Percentiles rank a stretch among this genome's conserved stretches.
Conservation (phyloP, 1,140 invertebrate genomes). For the Agrilus planipennis region DNA sequence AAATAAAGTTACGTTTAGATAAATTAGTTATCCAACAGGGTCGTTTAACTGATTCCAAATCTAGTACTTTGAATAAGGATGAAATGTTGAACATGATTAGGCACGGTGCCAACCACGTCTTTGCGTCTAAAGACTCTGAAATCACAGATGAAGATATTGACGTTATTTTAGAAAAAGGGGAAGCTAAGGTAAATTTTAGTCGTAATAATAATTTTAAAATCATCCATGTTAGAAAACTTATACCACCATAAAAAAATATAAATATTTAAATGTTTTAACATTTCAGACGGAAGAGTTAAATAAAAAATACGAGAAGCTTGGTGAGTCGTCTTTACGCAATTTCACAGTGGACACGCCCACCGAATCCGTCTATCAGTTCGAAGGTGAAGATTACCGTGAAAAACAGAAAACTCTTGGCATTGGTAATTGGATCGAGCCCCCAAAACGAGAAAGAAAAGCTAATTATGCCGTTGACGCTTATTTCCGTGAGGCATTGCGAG, state of each 20-base stretch:
- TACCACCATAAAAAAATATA: background rate
- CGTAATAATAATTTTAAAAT: background rate
- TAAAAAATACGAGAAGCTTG: slow-evolving; percentile 79
- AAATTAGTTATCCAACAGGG: slow-evolving; percentile 98
- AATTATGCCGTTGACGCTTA: slow-evolving; percentile 99
- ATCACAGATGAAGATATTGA: slow-evolving; percentile 99
- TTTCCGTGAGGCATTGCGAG: slow-evolving; percentile 88
- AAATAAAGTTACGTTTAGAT: slow-evolving; percentile 90
- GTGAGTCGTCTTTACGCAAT: slow-evolving; percentile 84
- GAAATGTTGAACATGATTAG: slow-evolving; percentile 99
- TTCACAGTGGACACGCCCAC: slow-evolving; percentile 90
- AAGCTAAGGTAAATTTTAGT: slow-evolving; percentile 55
- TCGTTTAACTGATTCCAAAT: slow-evolving; percentile 81
- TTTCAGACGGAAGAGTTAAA: slow-evolving; percentile 79
- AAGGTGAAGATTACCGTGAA: slow-evolving; percentile 79
- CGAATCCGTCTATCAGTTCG: slow-evolving; percentile 91
- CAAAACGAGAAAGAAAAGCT: slow-evolving; percentile 95
- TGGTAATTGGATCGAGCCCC: slow-evolving; percentile 96
- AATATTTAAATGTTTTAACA: slow-evolving; percentile 10
- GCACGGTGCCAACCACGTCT: slow-evolving; percentile 97
- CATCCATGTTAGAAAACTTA: background rate
- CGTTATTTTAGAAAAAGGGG: slow-evolving; percentile 81
- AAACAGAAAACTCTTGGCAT: slow-evolving; percentile 77
- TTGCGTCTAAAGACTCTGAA: slow-evolving; percentile 95
- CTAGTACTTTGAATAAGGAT: slow-evolving; percentile 88